Percentiles rank a stretch among this genome's conserved stretches.
These are phyloP conservation scores for Mercenaria mercenaria DNA, from an alignment of 1,140 invertebrate genomes.

Conservation along the genomic window DNA sequence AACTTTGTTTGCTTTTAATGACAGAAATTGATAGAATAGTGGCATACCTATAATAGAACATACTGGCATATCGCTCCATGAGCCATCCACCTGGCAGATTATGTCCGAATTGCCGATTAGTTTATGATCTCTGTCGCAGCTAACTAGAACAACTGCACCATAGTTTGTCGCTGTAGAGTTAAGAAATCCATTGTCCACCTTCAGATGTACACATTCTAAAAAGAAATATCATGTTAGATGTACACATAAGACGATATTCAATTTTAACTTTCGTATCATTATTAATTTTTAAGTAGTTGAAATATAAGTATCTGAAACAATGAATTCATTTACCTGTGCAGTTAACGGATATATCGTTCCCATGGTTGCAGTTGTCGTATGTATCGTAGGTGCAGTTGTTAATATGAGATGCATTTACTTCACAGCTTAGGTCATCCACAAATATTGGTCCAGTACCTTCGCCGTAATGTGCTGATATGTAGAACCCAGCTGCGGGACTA, in stretches of 20 bases:
- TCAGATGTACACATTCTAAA: not conserved
- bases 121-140: not conserved
- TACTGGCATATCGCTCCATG: not conserved
- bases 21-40: no score
- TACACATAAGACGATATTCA: no score
- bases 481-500: not conserved
- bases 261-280: no score
- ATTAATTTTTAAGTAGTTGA: no score
- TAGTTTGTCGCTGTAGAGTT: not conserved
- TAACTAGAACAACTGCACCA: not conserved
- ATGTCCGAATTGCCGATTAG: not conserved
- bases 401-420: not conserved
- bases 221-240: no score
- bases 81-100: not conserved
- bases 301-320: no score
- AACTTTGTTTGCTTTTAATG: no score
- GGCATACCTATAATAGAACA: not conserved
- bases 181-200: not conserved
- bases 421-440: not conserved
- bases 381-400: slow-evolving; percentile 10
- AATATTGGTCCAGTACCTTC: slow-evolving; percentile 14
- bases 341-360: not conserved
- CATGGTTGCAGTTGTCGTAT: not conserved
- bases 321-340: not conserved
- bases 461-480: not conserved